Evolutionary conservation across 1,140 invertebrate species (phyloP).

Genomic region (Lucilia sericata): DNA sequence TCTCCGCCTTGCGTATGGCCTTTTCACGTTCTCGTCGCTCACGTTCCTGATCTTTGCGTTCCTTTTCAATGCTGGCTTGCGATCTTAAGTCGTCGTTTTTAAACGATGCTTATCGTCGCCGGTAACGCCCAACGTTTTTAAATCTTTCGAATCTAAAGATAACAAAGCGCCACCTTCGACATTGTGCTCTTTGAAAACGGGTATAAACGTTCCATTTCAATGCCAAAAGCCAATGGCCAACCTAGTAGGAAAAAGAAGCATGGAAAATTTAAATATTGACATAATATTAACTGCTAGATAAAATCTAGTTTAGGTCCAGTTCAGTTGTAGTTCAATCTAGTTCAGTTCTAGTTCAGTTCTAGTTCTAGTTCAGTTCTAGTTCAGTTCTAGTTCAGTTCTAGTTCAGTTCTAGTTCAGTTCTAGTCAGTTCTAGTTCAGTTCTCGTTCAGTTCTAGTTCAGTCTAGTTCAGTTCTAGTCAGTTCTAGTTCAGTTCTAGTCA

Average conservation of each 20-base stretch:
- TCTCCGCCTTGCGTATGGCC: conserved; percentile 83
- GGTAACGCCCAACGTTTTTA: conserved; percentile 86
- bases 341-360: too few species aligned
- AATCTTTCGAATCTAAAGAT: conserved; percentile 85
- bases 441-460: too few species aligned
- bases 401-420: too few species aligned
- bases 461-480: too few species aligned
- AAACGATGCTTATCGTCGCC: conserved; percentile 85
- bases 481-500: too few species aligned
- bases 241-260: conserved; percentile 69
- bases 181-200: conserved; percentile 85
- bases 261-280: too few species aligned
- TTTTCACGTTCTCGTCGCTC: conserved; percentile 84
- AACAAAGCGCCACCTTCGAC: conserved; percentile 86
- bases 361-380: too few species aligned
- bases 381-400: too few species aligned
- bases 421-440: too few species aligned
- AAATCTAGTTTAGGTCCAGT: too few species aligned
- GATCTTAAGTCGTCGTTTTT: conserved; percentile 89
- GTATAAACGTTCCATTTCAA: conserved; percentile 85
- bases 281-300: too few species aligned
- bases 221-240: conserved; percentile 88
- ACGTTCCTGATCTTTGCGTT: conserved; percentile 78
- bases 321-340: too few species aligned
- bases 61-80: conserved; percentile 84